Evolutionary conservation across 1,140 invertebrate genomes (phyloP).

Genomic region (Drosophila setifemur): DNA sequence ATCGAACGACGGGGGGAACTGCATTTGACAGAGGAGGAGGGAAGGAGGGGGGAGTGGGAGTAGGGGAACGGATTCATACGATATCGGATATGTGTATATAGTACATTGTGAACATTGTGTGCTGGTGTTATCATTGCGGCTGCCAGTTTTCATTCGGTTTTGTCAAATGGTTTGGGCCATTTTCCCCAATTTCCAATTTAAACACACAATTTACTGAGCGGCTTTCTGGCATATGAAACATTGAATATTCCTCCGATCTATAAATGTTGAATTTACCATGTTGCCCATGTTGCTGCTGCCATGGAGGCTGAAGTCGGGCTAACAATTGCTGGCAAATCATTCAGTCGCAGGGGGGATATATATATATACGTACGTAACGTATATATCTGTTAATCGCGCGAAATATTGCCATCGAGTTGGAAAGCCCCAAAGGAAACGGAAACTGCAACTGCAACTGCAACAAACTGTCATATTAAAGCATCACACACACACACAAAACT

Average conservation of each 20-base stretch:
- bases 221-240: constrained; percentile 34
- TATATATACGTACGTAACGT: no score
- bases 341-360: no score
- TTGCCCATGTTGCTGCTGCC: no score
- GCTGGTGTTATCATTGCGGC: constrained; percentile 29
- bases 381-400: constrained; percentile 11
- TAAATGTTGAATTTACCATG: no score
- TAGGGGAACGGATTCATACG: not conserved
- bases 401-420: constrained; percentile 20
- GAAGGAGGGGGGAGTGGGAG: not conserved
- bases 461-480: constrained; percentile 25
- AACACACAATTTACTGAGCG: constrained; percentile 29
- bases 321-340: constrained; percentile 17
- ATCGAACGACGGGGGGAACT: no score
- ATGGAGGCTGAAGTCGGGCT: constrained; percentile 6
- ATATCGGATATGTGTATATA: not conserved
- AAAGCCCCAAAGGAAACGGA: constrained; percentile 3
- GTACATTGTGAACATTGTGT: not conserved
- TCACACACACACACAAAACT: not conserved
- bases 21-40: no score
- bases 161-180: constrained; percentile 22
- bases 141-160: constrained; percentile 35
- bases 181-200: constrained; percentile 36
- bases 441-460: not conserved
- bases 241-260: constrained; percentile 10